Conservation (phyloP, 2,888 invertebrate genomes). For the Podabrus alpinus region DNA sequence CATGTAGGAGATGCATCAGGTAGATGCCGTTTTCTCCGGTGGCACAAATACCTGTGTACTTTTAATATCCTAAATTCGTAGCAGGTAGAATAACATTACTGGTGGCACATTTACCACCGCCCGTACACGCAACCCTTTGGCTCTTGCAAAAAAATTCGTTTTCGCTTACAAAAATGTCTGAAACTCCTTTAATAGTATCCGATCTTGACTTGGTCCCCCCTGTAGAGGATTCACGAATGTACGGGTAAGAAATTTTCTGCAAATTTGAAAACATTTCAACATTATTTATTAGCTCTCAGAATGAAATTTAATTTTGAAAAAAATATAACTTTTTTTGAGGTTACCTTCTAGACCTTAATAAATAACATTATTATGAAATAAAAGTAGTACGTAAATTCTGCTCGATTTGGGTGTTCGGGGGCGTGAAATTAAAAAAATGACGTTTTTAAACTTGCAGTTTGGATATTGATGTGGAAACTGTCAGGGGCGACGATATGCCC, state of each 20-base stretch:
- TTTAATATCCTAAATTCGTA: too few relatives aligned
- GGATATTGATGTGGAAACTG: background rate
- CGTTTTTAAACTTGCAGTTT: background rate
- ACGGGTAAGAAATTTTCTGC: background rate
- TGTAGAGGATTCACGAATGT: background rate
- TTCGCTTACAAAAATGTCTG: conserved; percentile 19
- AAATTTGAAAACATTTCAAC: background rate
- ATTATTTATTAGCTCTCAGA: background rate
- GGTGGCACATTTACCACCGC: too few relatives aligned
- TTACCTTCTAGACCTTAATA: too few relatives aligned
- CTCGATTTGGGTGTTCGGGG: too few relatives aligned
- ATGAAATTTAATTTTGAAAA: background rate
- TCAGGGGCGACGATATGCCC: background rate
- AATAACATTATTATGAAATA: too few relatives aligned
- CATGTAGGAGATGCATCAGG: too few relatives aligned
- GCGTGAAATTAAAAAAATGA: background rate
- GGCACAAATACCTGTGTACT: too few relatives aligned
- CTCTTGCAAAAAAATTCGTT: background rate
- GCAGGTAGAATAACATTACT: too few relatives aligned
- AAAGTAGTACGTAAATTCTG: too few relatives aligned
- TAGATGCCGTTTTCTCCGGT: too few relatives aligned
- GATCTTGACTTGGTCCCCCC: conserved; percentile 28
- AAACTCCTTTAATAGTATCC: conserved; percentile 28
- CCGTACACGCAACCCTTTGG: background rate
- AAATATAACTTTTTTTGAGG: background rate